phyloP scores from a whole-genome alignment of 1,140 invertebrate genomes.

The Pseudomyrmex flavicornis region DNA sequence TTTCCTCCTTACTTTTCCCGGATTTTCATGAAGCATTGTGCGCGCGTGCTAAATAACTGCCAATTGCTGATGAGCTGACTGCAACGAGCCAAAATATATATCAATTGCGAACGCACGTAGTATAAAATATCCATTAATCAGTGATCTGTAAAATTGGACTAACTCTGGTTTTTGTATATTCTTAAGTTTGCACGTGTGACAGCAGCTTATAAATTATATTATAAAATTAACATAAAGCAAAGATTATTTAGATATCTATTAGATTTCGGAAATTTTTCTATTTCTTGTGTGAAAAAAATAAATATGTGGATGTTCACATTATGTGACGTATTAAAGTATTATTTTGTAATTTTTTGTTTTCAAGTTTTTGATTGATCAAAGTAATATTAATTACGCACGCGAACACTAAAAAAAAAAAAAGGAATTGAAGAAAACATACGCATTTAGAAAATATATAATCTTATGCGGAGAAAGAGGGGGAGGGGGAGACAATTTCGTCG shows the following conservation, averaged over 20 bases:
- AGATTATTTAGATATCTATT: no score
- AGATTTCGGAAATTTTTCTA: not conserved
- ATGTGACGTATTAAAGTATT: not conserved
- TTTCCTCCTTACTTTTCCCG: slow-evolving; percentile 65
- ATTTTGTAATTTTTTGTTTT: not conserved
- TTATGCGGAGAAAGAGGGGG: no score
- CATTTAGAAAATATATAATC: not conserved
- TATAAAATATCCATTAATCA: not conserved
- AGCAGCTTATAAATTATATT: not conserved
- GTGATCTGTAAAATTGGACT: not conserved
- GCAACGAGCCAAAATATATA: not conserved
- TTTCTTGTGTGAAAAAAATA: not conserved
- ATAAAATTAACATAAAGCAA: no score
- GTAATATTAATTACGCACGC: not conserved
- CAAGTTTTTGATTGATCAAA: not conserved
- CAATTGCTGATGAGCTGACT: slow-evolving; percentile 6
- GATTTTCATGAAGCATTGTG: slow-evolving; percentile 52
- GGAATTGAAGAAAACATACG: no score
- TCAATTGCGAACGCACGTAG: not conserved
- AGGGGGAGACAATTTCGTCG: not conserved
- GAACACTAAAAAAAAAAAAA: not conserved
- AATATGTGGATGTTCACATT: not conserved
- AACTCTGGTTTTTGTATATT: not conserved
- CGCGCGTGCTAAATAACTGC: slow-evolving; percentile 51
- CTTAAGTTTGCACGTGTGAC: not conserved